Evolutionary conservation across 2,113 vertebrate species (phyloP).

Genomic region (Scortum barcoo): DNA sequence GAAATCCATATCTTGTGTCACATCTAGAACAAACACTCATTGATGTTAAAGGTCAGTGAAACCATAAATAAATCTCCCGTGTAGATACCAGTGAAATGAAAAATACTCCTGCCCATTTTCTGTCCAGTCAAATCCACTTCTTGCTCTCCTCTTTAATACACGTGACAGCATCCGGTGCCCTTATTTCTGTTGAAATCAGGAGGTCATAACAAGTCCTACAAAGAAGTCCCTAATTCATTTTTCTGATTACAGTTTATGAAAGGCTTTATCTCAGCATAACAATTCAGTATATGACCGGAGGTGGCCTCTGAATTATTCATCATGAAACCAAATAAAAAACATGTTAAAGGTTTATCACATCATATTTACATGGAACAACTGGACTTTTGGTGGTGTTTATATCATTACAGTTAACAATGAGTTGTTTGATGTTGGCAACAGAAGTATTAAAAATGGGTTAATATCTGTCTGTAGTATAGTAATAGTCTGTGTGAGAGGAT

Average conservation of each 20-base stretch:
- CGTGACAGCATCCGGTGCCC: not conserved
- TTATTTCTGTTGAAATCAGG: not conserved
- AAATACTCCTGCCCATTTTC: not conserved
- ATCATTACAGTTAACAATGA: not conserved
- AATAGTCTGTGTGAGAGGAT: not conserved
- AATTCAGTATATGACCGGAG: not conserved
- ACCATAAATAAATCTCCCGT: not conserved
- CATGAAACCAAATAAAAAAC: not conserved
- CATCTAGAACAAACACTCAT: not conserved
- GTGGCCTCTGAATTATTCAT: not conserved
- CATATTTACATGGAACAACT: no score
- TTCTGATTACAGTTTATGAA: not conserved
- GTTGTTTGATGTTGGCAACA: not conserved
- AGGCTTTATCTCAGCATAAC: not conserved
- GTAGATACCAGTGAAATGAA: not conserved
- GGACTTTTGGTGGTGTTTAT: not conserved
- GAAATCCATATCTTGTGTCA: not conserved
- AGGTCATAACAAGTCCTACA: not conserved
- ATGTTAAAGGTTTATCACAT: not conserved
- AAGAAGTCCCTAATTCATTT: not conserved
- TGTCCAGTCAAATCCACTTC: not conserved
- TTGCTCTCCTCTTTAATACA: not conserved
- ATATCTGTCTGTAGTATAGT: not conserved
- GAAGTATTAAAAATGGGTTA: not conserved
- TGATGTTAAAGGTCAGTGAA: slow-evolving; percentile 13